Evolutionary conservation across 2,797 vertebrate genomes (phyloP).

Genomic region (Ispidina picta): DNA sequence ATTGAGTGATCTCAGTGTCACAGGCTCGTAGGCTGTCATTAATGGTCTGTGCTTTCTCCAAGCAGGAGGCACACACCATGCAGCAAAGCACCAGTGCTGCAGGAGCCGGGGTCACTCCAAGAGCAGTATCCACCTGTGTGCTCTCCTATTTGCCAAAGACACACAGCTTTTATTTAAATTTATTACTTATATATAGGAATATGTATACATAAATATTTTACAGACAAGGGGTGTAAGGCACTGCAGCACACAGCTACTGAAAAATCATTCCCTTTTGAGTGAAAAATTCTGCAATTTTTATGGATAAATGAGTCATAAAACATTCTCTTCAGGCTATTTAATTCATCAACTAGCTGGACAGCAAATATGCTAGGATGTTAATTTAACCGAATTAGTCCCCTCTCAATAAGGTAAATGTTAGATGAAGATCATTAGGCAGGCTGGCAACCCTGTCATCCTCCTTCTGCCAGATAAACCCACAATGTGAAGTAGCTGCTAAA

Average conservation of each 20-base stretch:
- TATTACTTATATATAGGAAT: neutral
- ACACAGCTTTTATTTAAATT: neutral
- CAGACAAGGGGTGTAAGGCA: neutral
- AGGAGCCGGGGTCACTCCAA: fast-evolving
- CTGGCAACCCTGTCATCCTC: conserved; percentile 50
- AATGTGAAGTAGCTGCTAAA: conserved; percentile 43
- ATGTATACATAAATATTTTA: fast-evolving
- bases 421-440: conserved; percentile 59
- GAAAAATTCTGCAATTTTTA: neutral
- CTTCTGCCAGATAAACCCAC: conserved; percentile 14
- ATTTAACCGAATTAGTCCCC: conserved; percentile 60
- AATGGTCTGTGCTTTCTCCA: neutral
- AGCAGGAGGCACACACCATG: neutral
- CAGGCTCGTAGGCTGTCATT: conserved; percentile 56
- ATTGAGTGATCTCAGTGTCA: conserved; percentile 77
- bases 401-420: conserved; percentile 54
- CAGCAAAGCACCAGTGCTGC: neutral
- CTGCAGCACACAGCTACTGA: neutral
- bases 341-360: conserved; percentile 60
- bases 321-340: conserved; percentile 56
- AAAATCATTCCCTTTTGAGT: fast-evolving
- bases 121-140: fast-evolving
- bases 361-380: conserved; percentile 61
- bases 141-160: neutral
- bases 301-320: conserved; percentile 43